Percentiles rank a stretch among this genome's conserved stretches.
Evolutionary conservation across 1,140 invertebrate genomes (phyloP).

Genomic region (Heliconius nattereri): DNA sequence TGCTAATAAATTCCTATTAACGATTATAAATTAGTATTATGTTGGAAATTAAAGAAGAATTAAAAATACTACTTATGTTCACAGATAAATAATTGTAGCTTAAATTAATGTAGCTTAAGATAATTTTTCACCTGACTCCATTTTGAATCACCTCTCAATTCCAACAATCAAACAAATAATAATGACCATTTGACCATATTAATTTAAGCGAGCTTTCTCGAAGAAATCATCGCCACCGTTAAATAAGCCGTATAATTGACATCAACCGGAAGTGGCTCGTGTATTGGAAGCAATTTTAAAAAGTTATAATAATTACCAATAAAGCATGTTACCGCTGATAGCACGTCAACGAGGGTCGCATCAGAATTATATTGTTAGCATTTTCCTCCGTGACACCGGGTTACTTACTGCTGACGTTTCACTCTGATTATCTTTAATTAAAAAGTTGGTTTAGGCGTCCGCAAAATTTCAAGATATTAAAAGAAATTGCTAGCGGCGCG

Average conservation of each 20-base stretch:
- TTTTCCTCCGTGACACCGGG: conserved; percentile 59
- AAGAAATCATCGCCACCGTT: not conserved
- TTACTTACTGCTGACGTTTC: conserved; percentile 70
- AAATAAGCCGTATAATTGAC: not conserved
- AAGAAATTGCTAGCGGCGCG: conserved; percentile 60
- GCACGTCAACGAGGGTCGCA: conserved; percentile 56
- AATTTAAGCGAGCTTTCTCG: not conserved
- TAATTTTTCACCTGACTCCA: too few species aligned
- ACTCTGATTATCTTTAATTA: conserved; percentile 75
- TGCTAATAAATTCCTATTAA: not conserved
- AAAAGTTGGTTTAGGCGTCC: conserved; percentile 72
- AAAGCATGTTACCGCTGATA: conserved; percentile 63
- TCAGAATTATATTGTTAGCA: conserved; percentile 67
- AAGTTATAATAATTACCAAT: conserved; percentile 69
- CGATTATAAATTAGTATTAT: not conserved
- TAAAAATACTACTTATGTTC: too few species aligned
- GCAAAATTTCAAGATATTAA: conserved; percentile 64
- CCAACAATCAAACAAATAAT: not conserved
- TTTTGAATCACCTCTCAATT: not conserved
- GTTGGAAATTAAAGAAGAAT: too few species aligned
- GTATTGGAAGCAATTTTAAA: conserved; percentile 46
- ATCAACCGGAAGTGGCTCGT: not conserved
- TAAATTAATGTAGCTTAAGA: too few species aligned
- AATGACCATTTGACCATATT: not conserved
- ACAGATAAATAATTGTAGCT: too few species aligned